Conservation (phyloP, 2,888 invertebrate species). For the Neoitamus cyanurus region DNA sequence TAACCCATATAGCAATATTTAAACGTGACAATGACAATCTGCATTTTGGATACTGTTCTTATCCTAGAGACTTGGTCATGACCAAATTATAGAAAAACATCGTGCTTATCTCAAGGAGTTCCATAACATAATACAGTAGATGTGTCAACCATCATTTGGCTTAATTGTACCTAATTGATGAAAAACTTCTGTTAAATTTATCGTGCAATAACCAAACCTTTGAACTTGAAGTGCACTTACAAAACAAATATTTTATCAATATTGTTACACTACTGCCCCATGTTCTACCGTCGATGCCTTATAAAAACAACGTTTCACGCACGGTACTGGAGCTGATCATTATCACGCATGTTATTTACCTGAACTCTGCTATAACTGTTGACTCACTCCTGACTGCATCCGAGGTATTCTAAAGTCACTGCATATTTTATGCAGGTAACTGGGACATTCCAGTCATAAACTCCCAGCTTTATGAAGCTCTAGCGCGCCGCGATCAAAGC, state of each 20-base stretch:
- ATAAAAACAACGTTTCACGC: background rate
- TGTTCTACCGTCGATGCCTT: no score
- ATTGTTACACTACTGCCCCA: background rate
- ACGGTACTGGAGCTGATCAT: background rate
- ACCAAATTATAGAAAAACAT: no score
- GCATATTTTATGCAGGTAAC: constrained; percentile 1
- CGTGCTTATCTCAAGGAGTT: no score
- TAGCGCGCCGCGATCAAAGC: background rate
- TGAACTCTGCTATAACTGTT: background rate
- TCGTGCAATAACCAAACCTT: background rate
- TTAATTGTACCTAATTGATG: no score
- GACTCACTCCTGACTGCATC: background rate
- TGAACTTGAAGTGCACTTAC: background rate
- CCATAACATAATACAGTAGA: no score
- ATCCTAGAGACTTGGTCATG: no score
- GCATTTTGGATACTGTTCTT: no score
- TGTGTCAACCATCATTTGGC: no score
- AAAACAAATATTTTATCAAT: background rate
- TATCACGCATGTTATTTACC: background rate
- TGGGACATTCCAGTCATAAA: background rate
- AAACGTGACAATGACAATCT: no score
- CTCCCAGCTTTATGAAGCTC: background rate
- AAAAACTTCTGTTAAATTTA: background rate
- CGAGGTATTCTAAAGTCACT: background rate
- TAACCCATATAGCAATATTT: no score